These are phyloP conservation scores for Saccopteryx bilineata DNA, from an alignment of 2,113 vertebrate genomes.

Conservation along the genomic window DNA sequence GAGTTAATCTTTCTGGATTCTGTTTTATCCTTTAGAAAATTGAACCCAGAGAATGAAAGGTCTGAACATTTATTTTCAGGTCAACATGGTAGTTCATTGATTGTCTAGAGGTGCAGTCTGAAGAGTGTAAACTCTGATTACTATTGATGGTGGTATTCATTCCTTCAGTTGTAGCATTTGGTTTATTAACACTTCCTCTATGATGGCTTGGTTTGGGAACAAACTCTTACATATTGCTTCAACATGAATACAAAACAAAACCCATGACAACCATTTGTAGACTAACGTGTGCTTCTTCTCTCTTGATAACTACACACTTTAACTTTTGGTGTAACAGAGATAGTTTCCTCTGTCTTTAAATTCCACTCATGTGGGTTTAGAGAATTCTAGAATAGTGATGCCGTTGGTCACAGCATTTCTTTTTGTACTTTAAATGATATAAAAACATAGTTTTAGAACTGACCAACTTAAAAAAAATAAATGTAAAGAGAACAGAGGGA, in stretches of 20 bases:
- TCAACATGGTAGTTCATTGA: background rate
- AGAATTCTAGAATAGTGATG: conserved; percentile 12
- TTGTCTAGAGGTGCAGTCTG: background rate
- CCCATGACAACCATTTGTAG: background rate
- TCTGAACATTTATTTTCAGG: conserved; percentile 33
- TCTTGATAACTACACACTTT: background rate
- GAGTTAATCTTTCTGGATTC: background rate
- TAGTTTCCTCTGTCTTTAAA: background rate
- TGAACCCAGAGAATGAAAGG: background rate
- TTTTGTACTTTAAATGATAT: background rate
- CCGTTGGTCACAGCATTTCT: background rate
- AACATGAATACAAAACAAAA: conserved; percentile 31
- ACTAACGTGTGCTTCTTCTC: background rate
- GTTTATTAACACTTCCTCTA: conserved; percentile 13
- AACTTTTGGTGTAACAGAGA: background rate
- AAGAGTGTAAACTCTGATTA: background rate
- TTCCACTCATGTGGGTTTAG: background rate
- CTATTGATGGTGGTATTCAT: background rate
- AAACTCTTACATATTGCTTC: background rate
- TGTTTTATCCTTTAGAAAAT: conserved; percentile 25
- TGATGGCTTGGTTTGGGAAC: background rate
- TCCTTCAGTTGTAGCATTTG: background rate
- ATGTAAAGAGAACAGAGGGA: background rate
- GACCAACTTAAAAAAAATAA: background rate
- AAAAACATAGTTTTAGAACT: conserved; percentile 4